Conservation (phyloP, 2,113 vertebrate genomes). For the Semnornis frantzii region DNA sequence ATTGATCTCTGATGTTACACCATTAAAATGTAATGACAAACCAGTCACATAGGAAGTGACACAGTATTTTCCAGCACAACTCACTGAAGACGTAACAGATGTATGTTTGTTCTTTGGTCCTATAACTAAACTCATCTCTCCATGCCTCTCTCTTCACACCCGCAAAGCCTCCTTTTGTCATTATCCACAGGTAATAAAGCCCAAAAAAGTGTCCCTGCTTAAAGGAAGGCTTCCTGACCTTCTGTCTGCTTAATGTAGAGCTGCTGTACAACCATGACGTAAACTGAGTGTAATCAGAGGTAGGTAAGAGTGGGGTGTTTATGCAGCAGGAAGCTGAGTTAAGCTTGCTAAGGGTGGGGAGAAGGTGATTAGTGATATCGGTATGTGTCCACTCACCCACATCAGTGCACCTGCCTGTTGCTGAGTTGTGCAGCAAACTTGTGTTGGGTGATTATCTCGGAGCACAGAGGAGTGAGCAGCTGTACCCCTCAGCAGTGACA, state of each 20-base stretch:
- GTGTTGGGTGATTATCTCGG: not conserved
- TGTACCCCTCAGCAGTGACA: not conserved
- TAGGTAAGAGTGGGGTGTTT: not conserved
- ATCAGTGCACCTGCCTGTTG: not conserved
- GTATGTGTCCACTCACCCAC: not conserved
- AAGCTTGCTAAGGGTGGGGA: constrained; percentile 12
- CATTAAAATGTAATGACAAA: not conserved
- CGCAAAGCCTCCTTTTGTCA: not conserved
- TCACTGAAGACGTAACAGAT: not conserved
- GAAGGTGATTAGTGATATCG: not conserved
- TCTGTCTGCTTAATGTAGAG: not conserved
- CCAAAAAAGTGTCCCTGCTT: not conserved
- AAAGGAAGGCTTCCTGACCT: not conserved
- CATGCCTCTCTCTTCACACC: not conserved
- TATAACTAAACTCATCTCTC: not conserved
- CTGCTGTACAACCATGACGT: fast-evolving
- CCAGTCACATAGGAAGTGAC: not conserved
- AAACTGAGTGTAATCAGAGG: fast-evolving
- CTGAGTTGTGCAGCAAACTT: not conserved
- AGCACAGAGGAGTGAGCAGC: not conserved
- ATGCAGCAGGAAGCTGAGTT: not conserved
- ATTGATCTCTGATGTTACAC: not conserved
- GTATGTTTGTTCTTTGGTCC: not conserved
- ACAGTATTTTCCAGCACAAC: not conserved
- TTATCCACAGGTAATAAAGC: not conserved